phyloP scores from a whole-genome alignment of 1,140 invertebrate species.

The Drosophila nannoptera region DNA sequence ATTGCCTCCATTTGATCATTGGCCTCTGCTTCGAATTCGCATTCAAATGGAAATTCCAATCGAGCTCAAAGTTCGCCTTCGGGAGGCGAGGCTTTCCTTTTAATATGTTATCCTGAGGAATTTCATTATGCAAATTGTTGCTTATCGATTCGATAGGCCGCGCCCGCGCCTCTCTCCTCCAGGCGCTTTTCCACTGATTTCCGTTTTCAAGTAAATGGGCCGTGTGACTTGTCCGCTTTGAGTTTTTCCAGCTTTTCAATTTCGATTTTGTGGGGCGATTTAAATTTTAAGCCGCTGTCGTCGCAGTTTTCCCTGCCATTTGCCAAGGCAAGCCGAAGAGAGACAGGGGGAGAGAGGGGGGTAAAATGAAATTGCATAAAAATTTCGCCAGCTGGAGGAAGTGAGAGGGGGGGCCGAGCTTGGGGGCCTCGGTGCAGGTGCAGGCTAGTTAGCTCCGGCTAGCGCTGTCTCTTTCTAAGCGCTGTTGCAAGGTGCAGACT shows the following conservation, averaged over 20 bases:
- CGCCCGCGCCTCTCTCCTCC: no score
- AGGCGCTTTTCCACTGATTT: background rate
- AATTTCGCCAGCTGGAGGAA: slow-evolving; percentile 15
- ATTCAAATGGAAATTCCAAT: background rate
- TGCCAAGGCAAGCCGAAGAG: slow-evolving; percentile 18
- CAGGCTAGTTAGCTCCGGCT: slow-evolving; percentile 20
- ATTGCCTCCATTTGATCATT: no score
- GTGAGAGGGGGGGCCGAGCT: background rate
- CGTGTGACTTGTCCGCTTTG: slow-evolving; percentile 6
- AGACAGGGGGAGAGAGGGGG: no score
- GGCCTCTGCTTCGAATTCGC: background rate
- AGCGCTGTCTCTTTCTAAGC: slow-evolving; percentile 22
- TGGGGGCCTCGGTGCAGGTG: background rate
- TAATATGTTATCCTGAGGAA: background rate
- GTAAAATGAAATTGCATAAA: slow-evolving; percentile 39
- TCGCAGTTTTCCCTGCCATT: slow-evolving; percentile 46
- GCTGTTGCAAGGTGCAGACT: slow-evolving; percentile 65
- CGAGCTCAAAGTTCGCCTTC: background rate
- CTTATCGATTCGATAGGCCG: slow-evolving; percentile 33
- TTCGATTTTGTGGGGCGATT: slow-evolving; percentile 60
- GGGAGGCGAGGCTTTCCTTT: background rate
- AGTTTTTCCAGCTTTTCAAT: slow-evolving; percentile 38
- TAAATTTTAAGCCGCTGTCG: slow-evolving; percentile 44
- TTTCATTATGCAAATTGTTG: slow-evolving; percentile 51
- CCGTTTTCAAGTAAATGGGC: background rate